Conservation (phyloP, 1,140 invertebrate species). For the Linepithema humile region DNA sequence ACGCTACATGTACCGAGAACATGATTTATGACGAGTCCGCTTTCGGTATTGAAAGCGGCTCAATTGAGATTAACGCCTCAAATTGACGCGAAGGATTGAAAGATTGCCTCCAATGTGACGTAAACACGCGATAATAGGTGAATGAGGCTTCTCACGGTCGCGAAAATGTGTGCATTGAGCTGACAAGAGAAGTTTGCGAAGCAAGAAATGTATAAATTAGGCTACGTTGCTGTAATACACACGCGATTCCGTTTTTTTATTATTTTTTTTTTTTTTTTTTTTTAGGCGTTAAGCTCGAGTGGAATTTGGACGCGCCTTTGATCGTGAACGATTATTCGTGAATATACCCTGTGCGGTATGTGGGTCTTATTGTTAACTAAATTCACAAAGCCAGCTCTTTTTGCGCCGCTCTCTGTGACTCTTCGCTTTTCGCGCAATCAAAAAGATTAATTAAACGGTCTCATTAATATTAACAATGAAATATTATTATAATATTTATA, state of each 20-base stretch:
- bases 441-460: background rate
- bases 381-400: conserved; percentile 6
- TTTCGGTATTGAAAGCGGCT: conserved; percentile 11
- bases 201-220: background rate
- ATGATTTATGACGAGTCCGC: background rate
- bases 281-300: conserved; percentile 8
- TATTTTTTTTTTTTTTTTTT: background rate
- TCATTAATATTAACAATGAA: conserved; percentile 8
- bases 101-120: conserved; percentile 11
- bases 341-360: conserved; percentile 44
- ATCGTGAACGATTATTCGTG: conserved; percentile 32
- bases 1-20: background rate
- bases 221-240: background rate
- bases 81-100: conserved; percentile 30
- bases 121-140: background rate
- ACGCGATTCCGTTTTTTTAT: no score
- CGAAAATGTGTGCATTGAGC: background rate
- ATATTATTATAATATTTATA: background rate
- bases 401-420: background rate
- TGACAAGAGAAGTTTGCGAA: background rate
- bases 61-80: conserved; percentile 21
- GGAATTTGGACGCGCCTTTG: background rate
- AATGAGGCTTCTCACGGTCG: background rate
- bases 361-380: conserved; percentile 2
- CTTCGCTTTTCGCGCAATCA: background rate